Evolutionary conservation across 2,888 invertebrate genomes (phyloP).

Genomic region (Tetrapedia diversipes): DNA sequence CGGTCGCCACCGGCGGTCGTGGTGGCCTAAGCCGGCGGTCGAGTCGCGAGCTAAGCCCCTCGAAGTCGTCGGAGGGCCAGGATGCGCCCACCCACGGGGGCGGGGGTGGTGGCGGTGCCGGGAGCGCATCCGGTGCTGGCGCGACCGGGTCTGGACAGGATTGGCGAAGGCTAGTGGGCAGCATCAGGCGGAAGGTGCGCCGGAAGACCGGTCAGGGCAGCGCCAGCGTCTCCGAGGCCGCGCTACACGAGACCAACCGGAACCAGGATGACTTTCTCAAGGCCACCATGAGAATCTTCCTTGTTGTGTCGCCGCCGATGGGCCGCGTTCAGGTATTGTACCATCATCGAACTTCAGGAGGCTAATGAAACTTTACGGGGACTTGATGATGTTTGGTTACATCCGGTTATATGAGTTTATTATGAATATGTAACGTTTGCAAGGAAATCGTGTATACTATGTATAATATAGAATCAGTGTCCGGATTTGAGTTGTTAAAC

Average conservation of each 20-base stretch:
- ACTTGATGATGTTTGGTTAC: too few relatives aligned
- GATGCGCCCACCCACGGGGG: slow-evolving; percentile 66
- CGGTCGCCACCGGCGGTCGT: slow-evolving; percentile 72
- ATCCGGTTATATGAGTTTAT: too few relatives aligned
- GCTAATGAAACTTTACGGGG: too few relatives aligned
- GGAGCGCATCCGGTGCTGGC: slow-evolving; percentile 54
- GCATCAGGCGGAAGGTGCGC: slow-evolving; percentile 80
- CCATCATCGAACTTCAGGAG: background rate
- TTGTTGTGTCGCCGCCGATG: slow-evolving; percentile 89
- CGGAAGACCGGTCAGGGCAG: slow-evolving; percentile 74
- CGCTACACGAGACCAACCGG: slow-evolving; percentile 69
- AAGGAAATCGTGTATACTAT: too few relatives aligned
- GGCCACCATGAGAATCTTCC: slow-evolving; percentile 89
- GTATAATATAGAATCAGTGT: too few relatives aligned
- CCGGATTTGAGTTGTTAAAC: too few relatives aligned
- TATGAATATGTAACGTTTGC: too few relatives aligned
- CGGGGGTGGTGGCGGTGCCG: slow-evolving; percentile 64
- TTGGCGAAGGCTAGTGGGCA: slow-evolving; percentile 82
- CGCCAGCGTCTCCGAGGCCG: slow-evolving; percentile 69
- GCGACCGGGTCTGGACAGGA: slow-evolving; percentile 75
- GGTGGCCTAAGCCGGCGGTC: slow-evolving; percentile 77
- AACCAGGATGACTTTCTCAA: slow-evolving; percentile 88
- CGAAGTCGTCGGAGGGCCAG: slow-evolving; percentile 68
- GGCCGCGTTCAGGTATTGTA: slow-evolving; percentile 85
- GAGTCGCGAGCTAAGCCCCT: slow-evolving; percentile 79